These are phyloP conservation scores for Drosophila monieri DNA, from an alignment of 2,888 invertebrate genomes.

Conservation along the genomic window DNA sequence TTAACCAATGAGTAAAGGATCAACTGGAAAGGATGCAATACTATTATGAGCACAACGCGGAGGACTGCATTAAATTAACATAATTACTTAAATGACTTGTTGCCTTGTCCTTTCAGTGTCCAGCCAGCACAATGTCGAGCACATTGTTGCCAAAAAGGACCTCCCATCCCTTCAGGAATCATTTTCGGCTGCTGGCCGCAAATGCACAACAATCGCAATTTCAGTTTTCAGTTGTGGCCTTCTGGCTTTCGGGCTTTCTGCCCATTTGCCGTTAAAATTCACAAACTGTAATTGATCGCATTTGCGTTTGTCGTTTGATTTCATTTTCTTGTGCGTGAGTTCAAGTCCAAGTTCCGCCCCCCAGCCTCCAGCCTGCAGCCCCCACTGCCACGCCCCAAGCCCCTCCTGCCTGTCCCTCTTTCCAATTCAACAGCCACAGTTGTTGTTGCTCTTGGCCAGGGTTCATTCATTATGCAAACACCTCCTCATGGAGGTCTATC, in stretches of 20 bases:
- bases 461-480: conserved; percentile 78
- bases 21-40: background rate
- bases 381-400: no score
- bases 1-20: background rate
- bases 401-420: conserved; percentile 21
- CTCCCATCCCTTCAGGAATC: background rate
- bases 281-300: conserved; percentile 74
- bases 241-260: conserved; percentile 8
- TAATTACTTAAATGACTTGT: conserved; percentile 76
- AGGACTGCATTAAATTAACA: conserved; percentile 53
- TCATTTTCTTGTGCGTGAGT: conserved; percentile 65
- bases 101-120: conserved; percentile 53
- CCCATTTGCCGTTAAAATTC: conserved; percentile 56
- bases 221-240: background rate
- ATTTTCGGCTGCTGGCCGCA: conserved; percentile 24
- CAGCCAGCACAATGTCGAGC: conserved; percentile 3
- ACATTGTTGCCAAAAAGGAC: background rate
- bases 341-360: conserved; percentile 14
- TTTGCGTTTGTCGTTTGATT: conserved; percentile 74
- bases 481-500: conserved; percentile 56
- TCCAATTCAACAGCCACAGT: conserved; percentile 55
- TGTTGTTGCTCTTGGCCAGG: conserved; percentile 40
- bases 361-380: background rate
- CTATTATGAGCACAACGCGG: background rate
- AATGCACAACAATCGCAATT: conserved; percentile 49